Conservation (phyloP, 2,797 vertebrate species). For the Margarornis squamiger region DNA sequence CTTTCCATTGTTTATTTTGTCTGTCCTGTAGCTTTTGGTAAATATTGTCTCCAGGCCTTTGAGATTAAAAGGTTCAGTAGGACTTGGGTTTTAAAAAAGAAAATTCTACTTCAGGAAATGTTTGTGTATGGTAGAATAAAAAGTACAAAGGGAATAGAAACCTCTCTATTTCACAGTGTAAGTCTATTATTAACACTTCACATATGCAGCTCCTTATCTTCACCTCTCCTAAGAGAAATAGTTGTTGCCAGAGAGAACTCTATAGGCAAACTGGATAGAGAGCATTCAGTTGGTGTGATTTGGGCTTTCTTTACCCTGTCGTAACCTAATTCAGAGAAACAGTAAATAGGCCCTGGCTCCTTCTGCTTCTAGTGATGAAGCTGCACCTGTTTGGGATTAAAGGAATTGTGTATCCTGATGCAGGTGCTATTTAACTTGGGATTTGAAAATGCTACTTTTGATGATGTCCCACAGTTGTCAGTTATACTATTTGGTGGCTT, state of each 20-base stretch:
- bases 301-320: not conserved
- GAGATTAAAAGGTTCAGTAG: not conserved
- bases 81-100: not conserved
- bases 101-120: not conserved
- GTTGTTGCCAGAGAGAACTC: not conserved
- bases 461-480: not conserved
- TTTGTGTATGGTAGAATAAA: not conserved
- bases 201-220: not conserved
- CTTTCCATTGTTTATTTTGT: not conserved
- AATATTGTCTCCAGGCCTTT: not conserved
- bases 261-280: not conserved
- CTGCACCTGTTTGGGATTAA: not conserved
- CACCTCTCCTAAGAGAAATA: not conserved
- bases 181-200: not conserved
- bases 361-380: not conserved
- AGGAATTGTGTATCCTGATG: not conserved
- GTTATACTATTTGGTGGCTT: not conserved
- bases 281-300: not conserved
- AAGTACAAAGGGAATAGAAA: not conserved
- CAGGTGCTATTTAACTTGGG: not conserved
- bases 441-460: not conserved
- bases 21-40: not conserved
- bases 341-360: not conserved
- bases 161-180: not conserved
- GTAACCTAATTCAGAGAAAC: not conserved